Percentiles rank a stretch among this genome's conserved stretches.
Conservation (phyloP, 2,888 invertebrate genomes). For the Lasioglossum figueresi region DNA sequence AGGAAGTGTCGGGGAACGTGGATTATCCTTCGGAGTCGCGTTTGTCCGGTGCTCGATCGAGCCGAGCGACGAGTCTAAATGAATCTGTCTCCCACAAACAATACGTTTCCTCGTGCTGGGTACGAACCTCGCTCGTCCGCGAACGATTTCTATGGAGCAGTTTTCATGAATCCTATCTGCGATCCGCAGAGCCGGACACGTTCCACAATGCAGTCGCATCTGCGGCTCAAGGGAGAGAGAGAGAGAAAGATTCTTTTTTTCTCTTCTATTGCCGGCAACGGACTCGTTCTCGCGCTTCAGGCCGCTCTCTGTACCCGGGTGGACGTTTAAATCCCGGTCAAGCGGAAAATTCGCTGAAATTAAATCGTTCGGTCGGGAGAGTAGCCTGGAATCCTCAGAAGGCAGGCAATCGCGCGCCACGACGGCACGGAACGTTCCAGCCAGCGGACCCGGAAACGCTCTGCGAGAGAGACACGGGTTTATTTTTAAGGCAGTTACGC, state of each 20-base stretch:
- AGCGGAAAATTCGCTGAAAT: conserved; percentile 23
- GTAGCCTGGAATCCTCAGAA: not conserved
- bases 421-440: not conserved
- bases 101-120: conserved; percentile 51
- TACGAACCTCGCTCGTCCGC: conserved; percentile 36
- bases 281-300: conserved; percentile 16
- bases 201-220: conserved; percentile 57
- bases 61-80: conserved; percentile 68
- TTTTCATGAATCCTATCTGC: conserved; percentile 77
- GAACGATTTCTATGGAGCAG: conserved; percentile 67
- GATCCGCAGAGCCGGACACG: conserved; percentile 64
- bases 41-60: conserved; percentile 55
- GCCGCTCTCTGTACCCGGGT: conserved; percentile 19
- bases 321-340: conserved; percentile 39
- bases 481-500: conserved; percentile 18
- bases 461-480: not conserved
- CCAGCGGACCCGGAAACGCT: conserved; percentile 2
- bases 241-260: not conserved
- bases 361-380: conserved; percentile 11
- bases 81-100: conserved; percentile 71
- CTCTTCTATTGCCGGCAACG: not conserved
- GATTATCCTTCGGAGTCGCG: conserved; percentile 33
- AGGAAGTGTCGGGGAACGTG: conserved; percentile 29
- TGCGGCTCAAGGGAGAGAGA: not conserved
- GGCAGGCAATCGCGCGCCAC: not conserved